Conservation (phyloP, 2,888 invertebrate species). For the Eurytoma adleriae region DNA sequence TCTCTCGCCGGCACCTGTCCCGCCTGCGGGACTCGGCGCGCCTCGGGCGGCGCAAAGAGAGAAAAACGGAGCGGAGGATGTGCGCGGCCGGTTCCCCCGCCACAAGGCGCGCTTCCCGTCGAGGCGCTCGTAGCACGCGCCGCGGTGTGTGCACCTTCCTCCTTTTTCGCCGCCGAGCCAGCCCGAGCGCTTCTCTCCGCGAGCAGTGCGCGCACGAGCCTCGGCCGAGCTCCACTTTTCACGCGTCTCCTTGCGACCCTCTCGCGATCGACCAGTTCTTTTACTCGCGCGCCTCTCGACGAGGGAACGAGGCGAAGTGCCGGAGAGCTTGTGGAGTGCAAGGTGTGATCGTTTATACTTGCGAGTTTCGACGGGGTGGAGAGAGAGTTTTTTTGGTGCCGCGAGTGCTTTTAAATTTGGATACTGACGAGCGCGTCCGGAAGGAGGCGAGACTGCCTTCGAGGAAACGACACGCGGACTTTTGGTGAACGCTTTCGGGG, state of each 20-base stretch:
- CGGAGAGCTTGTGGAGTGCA: too few species aligned
- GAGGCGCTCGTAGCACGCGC: neutral
- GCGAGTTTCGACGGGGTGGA: too few species aligned
- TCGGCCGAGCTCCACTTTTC: slow-evolving; percentile 43
- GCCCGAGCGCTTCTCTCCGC: slow-evolving; percentile 21
- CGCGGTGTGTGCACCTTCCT: slow-evolving; percentile 17
- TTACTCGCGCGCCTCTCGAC: too few species aligned
- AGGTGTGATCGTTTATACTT: too few species aligned
- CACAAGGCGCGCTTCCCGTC: neutral
- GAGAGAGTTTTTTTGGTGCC: too few species aligned
- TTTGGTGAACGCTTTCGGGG: too few species aligned
- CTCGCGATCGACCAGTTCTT: neutral
- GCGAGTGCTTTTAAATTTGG: too few species aligned
- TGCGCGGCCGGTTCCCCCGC: slow-evolving; percentile 17
- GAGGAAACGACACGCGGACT: too few species aligned
- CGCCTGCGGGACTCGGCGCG: neutral
- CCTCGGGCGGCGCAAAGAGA: slow-evolving; percentile 17
- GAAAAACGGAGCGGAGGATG: slow-evolving; percentile 51
- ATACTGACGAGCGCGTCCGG: too few species aligned
- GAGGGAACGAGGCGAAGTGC: too few species aligned
- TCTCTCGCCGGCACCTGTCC: neutral
- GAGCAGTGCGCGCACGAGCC: neutral
- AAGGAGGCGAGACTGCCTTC: too few species aligned
- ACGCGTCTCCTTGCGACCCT: neutral
- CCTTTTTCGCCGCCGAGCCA: slow-evolving; percentile 12